These are phyloP conservation scores for Myoxocephalus aenaeus DNA, from an alignment of 2,797 vertebrate species.

Conservation along the genomic window DNA sequence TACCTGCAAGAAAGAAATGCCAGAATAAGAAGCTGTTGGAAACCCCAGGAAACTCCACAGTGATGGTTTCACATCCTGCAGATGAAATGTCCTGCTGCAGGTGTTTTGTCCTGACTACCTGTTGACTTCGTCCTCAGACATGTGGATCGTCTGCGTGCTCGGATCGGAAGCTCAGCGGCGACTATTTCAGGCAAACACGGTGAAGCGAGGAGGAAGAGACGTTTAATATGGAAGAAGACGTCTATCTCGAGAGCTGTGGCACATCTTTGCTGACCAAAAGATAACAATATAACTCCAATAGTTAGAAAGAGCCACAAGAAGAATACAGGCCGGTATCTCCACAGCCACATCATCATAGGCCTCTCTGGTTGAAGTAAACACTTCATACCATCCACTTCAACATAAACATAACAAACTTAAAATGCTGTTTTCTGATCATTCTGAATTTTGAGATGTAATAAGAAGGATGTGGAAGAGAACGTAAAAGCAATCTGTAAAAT, in stretches of 20 bases:
- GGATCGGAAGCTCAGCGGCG: not conserved
- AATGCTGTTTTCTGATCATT: not conserved
- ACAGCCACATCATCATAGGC: too few species aligned
- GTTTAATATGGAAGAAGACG: slow-evolving; percentile 10
- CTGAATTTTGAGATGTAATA: too few species aligned
- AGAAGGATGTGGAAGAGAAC: not conserved
- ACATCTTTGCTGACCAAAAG: not conserved
- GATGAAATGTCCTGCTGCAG: not conserved
- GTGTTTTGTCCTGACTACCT: slow-evolving; percentile 7
- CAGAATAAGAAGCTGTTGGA: not conserved
- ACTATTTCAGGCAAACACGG: slow-evolving; percentile 17
- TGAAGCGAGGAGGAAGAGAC: not conserved
- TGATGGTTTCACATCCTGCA: slow-evolving; percentile 3
- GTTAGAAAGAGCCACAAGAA: not conserved
- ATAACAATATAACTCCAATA: slow-evolving; percentile 5
- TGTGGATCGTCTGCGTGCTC: slow-evolving; percentile 9
- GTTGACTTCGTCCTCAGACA: slow-evolving; percentile 2
- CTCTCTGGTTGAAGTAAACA: not conserved
- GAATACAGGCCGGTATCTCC: not conserved
- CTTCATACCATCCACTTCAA: not conserved
- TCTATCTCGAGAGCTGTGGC: slow-evolving; percentile 24
- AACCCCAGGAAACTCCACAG: not conserved
- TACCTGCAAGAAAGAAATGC: not conserved
- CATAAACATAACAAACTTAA: not conserved
- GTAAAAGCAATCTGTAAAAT: not conserved